A percentile compares a stretch with the other conserved stretches of the same genome.
These are phyloP conservation scores for Mirounga angustirostris DNA, from an alignment of 2,113 vertebrate species.

Conservation along the genomic window DNA sequence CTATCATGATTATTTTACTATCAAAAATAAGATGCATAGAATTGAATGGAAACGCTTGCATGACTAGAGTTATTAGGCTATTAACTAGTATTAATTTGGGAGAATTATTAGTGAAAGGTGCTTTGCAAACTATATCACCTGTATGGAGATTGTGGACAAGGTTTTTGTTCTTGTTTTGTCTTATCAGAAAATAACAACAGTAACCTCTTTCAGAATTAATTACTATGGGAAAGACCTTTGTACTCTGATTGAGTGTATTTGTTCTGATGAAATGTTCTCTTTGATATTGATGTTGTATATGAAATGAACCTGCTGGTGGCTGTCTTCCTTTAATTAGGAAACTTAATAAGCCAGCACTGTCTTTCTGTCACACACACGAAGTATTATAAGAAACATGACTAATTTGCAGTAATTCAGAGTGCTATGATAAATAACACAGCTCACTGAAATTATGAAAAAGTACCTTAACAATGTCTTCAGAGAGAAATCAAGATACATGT, in stretches of 20 bases:
- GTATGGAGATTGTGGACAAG: not conserved
- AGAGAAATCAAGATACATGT: not conserved
- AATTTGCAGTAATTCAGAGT: not conserved
- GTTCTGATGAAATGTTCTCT: constrained; percentile 12
- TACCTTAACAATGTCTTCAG: not conserved
- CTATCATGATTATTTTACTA: not conserved
- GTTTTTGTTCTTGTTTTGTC: not conserved
- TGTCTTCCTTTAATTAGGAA: constrained; percentile 31
- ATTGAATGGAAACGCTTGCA: not conserved
- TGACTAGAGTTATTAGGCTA: not conserved
- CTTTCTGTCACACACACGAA: not conserved
- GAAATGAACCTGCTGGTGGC: not conserved
- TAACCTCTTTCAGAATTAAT: not conserved
- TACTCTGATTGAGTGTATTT: not conserved
- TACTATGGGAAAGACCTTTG: not conserved
- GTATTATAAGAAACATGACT: not conserved
- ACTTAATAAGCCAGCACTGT: not conserved
- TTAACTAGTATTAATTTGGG: not conserved
- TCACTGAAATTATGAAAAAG: not conserved
- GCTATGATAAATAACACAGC: not conserved
- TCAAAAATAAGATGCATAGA: not conserved
- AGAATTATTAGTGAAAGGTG: not conserved
- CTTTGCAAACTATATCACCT: not conserved
- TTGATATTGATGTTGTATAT: not conserved
- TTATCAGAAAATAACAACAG: not conserved